Evolutionary conservation across 1,140 invertebrate genomes (phyloP).

Genomic region (Sarcophaga peregrina): DNA sequence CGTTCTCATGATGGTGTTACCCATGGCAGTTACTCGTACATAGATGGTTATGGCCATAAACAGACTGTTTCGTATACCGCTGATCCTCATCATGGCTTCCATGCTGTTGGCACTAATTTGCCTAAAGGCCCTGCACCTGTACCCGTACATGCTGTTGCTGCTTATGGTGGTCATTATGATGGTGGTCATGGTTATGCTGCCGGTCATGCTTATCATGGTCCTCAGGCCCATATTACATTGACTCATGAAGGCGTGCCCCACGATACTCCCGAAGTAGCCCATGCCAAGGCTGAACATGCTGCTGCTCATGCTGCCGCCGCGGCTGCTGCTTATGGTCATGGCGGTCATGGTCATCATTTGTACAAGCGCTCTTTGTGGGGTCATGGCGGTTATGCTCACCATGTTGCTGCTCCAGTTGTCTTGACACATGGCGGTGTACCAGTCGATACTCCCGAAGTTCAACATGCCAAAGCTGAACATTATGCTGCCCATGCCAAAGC

Average conservation of each 20-base stretch:
- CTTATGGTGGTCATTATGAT: conserved; percentile 46
- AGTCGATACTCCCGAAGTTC: conserved; percentile 74
- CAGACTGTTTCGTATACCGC: conserved; percentile 76
- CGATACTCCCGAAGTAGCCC: conserved; percentile 73
- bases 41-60: conserved; percentile 75
- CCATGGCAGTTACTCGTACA: conserved; percentile 76
- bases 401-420: conserved; percentile 62
- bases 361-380: conserved; percentile 65
- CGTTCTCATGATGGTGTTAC: conserved; percentile 75
- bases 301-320: conserved; percentile 69
- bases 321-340: conserved; percentile 55
- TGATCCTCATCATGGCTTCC: conserved; percentile 75
- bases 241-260: conserved; percentile 62
- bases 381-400: conserved; percentile 56
- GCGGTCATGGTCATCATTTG: conserved; percentile 53
- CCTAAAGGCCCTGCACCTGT: conserved; percentile 66
- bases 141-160: conserved; percentile 51
- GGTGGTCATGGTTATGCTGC: conserved; percentile 49
- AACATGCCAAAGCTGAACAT: conserved; percentile 73
- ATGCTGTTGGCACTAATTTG: conserved; percentile 74
- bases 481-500: conserved; percentile 72
- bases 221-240: conserved; percentile 56
- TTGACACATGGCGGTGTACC: conserved; percentile 70
- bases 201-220: conserved; percentile 45
- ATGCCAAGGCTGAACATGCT: conserved; percentile 71